Evolutionary conservation across 2,888 invertebrate species (phyloP).

Genomic region (Aporophyla nigra): DNA sequence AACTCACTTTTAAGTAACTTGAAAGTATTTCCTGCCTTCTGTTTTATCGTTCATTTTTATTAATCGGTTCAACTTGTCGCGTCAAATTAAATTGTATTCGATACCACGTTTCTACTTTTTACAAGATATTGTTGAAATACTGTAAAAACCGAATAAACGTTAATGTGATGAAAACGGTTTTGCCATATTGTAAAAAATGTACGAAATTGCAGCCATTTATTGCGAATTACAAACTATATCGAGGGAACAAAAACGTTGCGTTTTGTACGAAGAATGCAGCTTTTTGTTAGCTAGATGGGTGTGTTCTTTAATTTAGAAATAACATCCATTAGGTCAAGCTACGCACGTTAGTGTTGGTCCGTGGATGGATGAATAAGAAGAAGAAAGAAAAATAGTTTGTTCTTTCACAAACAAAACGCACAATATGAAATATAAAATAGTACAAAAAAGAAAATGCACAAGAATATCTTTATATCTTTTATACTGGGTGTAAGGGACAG

Average conservation of each 20-base stretch:
- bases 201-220: background rate
- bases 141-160: background rate
- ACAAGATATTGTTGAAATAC: constrained; percentile 3
- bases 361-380: too few species aligned
- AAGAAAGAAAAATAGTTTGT: too few species aligned
- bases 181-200: background rate
- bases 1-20: too few species aligned
- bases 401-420: too few species aligned
- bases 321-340: too few species aligned
- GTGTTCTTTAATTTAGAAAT: background rate
- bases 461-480: too few species aligned
- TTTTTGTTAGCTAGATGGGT: background rate
- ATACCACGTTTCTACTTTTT: background rate
- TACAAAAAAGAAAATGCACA: too few species aligned
- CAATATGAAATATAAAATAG: too few species aligned
- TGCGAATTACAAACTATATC: background rate
- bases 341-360: too few species aligned
- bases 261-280: background rate
- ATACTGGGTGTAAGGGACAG: too few species aligned
- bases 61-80: background rate
- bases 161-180: background rate
- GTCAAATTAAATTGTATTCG: background rate
- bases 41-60: too few species aligned
- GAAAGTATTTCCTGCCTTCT: too few species aligned
- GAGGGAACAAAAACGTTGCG: background rate